Evolutionary conservation across 2,113 vertebrate genomes (phyloP).

Genomic region (Chrysochloris asiatica): DNA sequence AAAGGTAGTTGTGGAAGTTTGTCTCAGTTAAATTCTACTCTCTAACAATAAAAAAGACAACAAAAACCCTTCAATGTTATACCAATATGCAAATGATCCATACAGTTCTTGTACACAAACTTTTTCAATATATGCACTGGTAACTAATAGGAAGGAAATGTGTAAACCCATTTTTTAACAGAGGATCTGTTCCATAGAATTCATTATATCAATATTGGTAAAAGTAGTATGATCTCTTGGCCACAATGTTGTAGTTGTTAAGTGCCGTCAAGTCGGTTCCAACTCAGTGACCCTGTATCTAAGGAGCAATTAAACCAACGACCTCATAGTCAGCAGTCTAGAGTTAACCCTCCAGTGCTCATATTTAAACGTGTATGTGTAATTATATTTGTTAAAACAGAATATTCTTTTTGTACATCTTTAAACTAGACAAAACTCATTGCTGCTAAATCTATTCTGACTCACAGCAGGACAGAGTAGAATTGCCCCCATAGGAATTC

Average conservation of each 20-base stretch:
- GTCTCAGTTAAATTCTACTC: conserved; percentile 47
- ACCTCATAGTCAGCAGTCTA: too few relatives aligned
- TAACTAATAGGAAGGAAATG: too few relatives aligned
- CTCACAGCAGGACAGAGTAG: not conserved
- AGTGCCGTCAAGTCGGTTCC: too few relatives aligned
- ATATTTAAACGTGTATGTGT: not conserved
- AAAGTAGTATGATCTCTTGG: conserved; percentile 4
- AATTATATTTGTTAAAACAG: conserved; percentile 40
- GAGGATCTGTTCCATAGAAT: conserved; percentile 25
- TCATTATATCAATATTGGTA: conserved; percentile 43
- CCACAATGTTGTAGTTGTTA: conserved; percentile 36
- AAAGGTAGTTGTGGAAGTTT: conserved; percentile 27
- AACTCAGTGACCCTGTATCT: too few relatives aligned
- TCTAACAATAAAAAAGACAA: not conserved
- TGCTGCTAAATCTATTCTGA: not conserved
- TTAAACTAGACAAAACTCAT: not conserved
- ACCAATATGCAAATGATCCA: conserved; percentile 51
- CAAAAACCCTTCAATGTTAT: conserved; percentile 44
- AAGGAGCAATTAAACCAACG: too few relatives aligned
- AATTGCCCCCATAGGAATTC: not conserved
- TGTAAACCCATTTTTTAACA: not conserved
- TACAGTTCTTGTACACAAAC: conserved; percentile 23
- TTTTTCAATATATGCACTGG: too few relatives aligned
- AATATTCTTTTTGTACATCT: not conserved
- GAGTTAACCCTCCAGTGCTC: too few relatives aligned